Evolutionary conservation across 2,888 invertebrate genomes (phyloP).

Genomic region (Smittia sp.): DNA sequence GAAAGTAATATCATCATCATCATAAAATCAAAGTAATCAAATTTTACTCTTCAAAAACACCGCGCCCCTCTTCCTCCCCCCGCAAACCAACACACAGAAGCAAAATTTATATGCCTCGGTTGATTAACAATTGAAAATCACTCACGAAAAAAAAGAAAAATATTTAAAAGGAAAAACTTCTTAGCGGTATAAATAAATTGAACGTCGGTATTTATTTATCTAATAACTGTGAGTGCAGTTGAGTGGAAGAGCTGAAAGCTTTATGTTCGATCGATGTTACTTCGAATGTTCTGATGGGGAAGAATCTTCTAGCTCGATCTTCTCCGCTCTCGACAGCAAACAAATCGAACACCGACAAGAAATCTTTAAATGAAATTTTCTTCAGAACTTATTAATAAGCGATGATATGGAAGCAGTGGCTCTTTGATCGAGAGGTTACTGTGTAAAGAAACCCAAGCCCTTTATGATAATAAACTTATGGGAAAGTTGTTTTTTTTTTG

Average conservation of each 20-base stretch:
- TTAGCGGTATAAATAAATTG: neutral
- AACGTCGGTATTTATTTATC: neutral
- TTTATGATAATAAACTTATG: neutral
- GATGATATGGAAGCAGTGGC: neutral
- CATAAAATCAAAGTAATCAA: conserved; percentile 1
- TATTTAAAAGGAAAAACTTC: neutral
- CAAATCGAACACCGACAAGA: neutral
- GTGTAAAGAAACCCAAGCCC: too few relatives aligned
- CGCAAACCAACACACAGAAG: neutral
- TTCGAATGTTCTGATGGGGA: too few relatives aligned
- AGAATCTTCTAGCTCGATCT: too few relatives aligned
- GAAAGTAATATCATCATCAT: conserved; percentile 5
- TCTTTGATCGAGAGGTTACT: neutral
- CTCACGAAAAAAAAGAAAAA: neutral
- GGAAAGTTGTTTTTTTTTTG: conserved; percentile 4
- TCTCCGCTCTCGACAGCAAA: too few relatives aligned
- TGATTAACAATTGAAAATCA: neutral
- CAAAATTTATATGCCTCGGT: neutral
- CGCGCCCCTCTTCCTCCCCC: too few relatives aligned
- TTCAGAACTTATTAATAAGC: neutral
- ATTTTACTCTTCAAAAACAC: conserved; percentile 7
- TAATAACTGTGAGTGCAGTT: too few relatives aligned
- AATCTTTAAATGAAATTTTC: conserved; percentile 4
- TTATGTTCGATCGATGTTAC: too few relatives aligned
- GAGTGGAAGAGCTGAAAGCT: too few relatives aligned